Evolutionary conservation across 2,888 invertebrate genomes (phyloP), one percentile per base, ranked within the genome.

Genomic region (Auanema freiburgensis): DNA sequence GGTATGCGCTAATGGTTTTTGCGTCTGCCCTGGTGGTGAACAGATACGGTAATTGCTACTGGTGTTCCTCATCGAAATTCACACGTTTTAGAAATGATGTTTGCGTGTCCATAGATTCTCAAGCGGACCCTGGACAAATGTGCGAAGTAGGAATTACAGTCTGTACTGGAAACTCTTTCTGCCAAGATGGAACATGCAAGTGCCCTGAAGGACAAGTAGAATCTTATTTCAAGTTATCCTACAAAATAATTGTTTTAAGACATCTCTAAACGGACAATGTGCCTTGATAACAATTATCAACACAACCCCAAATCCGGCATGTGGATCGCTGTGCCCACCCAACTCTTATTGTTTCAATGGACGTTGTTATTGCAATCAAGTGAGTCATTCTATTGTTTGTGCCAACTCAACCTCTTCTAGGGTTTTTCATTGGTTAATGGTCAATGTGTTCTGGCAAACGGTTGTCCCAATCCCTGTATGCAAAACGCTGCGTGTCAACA

Each of bases 21-120:
- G 83, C 57, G 73, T 77, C 10, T 83, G 83, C 64, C 81, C 81
- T 10, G 79, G 78, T 23, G 81, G 81, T 23, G 81, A 79, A 52
- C 71, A 67, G 18, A 76, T 81, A 51, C 61, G 64, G 65, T 79
- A 77, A 54, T 64, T 80, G 12, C 49, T 53, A 57, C n/a, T 40
- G 11, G 14, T 40, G 25, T 14, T 12, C 40, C 11, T 40, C 11
- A 54, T 54, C 21, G 40, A 69, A 57, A 62, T 53, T 2, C 51
- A 11, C 51, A 51, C 16, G 43, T 57, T 68, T 71, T 42, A 62
- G 65, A 42, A 71, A 71, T 25, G 69, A 63, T 6, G 63, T 65
- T 1, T 74, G 74, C 40, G 43, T 74, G 3, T 57, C 74, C 4
- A 52, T 66, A 2, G 72, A 70, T 56, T 65, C 72, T 2, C 68